phyloP scores from a whole-genome alignment of 2,113 vertebrate species.

The Scomber scombrus region DNA sequence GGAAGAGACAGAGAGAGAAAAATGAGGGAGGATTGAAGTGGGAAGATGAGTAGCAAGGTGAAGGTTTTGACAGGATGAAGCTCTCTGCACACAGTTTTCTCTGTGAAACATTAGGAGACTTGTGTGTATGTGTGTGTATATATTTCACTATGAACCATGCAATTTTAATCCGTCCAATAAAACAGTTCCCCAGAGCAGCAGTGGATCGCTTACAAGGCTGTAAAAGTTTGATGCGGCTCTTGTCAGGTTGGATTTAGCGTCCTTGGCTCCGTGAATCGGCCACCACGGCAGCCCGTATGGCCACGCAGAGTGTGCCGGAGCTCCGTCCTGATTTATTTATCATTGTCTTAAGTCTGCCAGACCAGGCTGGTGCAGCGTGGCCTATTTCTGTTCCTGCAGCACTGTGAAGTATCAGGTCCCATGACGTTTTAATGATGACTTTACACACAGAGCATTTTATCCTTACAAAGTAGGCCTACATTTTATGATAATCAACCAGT shows the following conservation, averaged over 20 bases:
- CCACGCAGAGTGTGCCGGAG: conserved; percentile 25
- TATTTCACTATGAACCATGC: conserved; percentile 66
- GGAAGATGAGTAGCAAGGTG: neutral
- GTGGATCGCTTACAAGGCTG: conserved; percentile 66
- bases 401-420: neutral
- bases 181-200: conserved; percentile 54
- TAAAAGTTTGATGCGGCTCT: conserved; percentile 73
- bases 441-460: neutral
- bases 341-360: conserved; percentile 38
- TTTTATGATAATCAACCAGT: neutral
- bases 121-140: conserved; percentile 19
- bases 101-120: conserved; percentile 8
- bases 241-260: conserved; percentile 70
- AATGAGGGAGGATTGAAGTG: neutral
- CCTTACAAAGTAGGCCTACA: neutral
- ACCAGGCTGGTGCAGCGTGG: neutral
- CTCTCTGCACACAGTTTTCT: neutral
- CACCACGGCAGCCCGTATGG: conserved; percentile 16
- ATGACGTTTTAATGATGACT: neutral
- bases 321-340: conserved; percentile 64
- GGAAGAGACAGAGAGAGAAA: no score
- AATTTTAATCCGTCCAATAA: conserved; percentile 75
- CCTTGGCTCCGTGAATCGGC: conserved; percentile 43
- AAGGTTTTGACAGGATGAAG: neutral
- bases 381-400: conserved; percentile 17